Conservation (phyloP, 35 echinoderm and acorn worm genomes). For the Ophioderma brevispina region DNA sequence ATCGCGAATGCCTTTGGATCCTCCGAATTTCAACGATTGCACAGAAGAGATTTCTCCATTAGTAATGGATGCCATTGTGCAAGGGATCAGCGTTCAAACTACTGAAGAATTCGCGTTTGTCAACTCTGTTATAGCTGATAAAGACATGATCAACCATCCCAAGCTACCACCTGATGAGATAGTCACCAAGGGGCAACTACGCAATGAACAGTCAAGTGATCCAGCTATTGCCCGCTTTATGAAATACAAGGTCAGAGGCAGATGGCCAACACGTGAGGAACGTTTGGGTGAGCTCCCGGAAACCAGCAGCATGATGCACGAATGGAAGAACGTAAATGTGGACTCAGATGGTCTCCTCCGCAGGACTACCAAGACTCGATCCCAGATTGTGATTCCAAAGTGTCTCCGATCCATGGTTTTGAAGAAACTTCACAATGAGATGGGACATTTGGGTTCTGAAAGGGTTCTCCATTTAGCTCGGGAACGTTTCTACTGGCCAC, state of each 20-base stretch:
- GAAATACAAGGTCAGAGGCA: conserved; percentile 20
- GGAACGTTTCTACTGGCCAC: conserved; percentile 72
- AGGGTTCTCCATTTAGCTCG: conserved; percentile 40
- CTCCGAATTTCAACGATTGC: too few relatives aligned
- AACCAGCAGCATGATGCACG: conserved; percentile 30
- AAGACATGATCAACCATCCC: too few relatives aligned
- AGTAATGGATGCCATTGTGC: too few relatives aligned
- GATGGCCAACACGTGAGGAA: conserved; percentile 22
- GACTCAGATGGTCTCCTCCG: conserved; percentile 36
- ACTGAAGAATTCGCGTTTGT: too few relatives aligned
- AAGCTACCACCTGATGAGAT: too few relatives aligned
- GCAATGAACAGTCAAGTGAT: conserved; percentile 27
- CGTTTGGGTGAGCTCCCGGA: not conserved
- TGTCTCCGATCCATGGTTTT: not conserved
- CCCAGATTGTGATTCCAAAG: conserved; percentile 54
- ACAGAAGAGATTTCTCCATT: too few relatives aligned
- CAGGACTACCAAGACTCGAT: not conserved
- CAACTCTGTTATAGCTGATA: too few relatives aligned
- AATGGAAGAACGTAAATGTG: conserved; percentile 45
- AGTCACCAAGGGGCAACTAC: not conserved
- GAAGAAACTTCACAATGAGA: conserved; percentile 55
- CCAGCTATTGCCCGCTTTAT: conserved; percentile 3
- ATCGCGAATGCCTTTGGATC: too few relatives aligned
- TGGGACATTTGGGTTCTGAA: conserved; percentile 62
- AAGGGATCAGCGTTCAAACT: too few relatives aligned